These are phyloP conservation scores for Cheilosia pagana DNA, from an alignment of 2,888 invertebrate genomes.

Conservation along the genomic window DNA sequence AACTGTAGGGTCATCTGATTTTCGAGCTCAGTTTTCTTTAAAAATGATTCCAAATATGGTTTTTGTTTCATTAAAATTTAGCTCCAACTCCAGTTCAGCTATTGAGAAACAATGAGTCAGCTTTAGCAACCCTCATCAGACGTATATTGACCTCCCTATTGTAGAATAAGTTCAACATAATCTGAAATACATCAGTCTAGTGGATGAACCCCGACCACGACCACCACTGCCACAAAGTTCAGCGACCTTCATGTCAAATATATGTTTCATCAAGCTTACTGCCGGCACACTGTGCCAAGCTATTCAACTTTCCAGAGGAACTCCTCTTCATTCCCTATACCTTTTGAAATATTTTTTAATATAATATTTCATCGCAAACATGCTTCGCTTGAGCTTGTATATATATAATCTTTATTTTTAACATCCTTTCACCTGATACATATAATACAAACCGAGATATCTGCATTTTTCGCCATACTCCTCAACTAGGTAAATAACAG, in stretches of 20 bases:
- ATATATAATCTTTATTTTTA: conserved; percentile 9
- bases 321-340: neutral
- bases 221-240: neutral
- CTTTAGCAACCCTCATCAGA: too few species aligned
- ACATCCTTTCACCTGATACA: conserved; percentile 51
- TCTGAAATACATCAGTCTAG: too few species aligned
- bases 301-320: neutral
- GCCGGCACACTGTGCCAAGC: neutral
- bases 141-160: too few species aligned
- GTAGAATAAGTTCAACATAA: too few species aligned
- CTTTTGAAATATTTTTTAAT: conserved; percentile 65
- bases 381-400: conserved; percentile 22
- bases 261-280: neutral
- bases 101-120: too few species aligned
- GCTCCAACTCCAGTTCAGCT: too few species aligned
- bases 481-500: conserved; percentile 53
- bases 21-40: too few species aligned
- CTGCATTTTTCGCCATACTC: conserved; percentile 55
- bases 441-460: conserved; percentile 35
- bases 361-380: conserved; percentile 52
- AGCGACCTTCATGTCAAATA: neutral
- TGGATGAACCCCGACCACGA: too few species aligned
- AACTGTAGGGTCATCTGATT: too few species aligned
- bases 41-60: too few species aligned
- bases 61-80: too few species aligned